Conservation (phyloP, 2,888 invertebrate species). For the Bugula neritina region DNA sequence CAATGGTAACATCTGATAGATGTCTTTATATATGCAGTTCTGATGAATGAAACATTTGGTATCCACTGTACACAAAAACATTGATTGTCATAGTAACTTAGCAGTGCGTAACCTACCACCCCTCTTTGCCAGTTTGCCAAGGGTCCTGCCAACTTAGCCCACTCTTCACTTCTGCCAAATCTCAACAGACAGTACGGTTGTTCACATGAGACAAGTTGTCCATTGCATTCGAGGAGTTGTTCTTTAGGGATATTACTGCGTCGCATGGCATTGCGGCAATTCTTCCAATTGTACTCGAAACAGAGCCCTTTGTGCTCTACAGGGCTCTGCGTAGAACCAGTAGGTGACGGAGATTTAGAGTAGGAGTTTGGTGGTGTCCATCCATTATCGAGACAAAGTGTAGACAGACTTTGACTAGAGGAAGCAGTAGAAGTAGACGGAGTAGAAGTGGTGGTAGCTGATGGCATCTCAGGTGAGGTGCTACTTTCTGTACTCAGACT, state of each 20-base stretch:
- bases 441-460: no score
- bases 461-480: no score
- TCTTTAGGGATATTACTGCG: neutral
- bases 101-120: neutral
- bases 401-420: no score
- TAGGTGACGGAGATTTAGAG: neutral
- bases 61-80: no score
- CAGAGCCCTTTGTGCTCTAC: neutral
- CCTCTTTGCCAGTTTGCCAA: neutral
- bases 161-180: neutral
- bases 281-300: neutral
- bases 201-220: neutral
- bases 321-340: no score
- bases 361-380: neutral
- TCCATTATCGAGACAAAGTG: neutral
- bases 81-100: no score
- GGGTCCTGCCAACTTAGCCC: neutral
- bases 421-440: no score
- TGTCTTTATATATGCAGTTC: no score
- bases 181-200: neutral
- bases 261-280: neutral
- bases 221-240: neutral
- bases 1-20: no score
- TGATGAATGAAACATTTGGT: no score
- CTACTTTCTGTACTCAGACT: no score